Base-by-base conservation (phyloP, 2,888 invertebrate species). In the Eupithecia exiguata region DNA sequence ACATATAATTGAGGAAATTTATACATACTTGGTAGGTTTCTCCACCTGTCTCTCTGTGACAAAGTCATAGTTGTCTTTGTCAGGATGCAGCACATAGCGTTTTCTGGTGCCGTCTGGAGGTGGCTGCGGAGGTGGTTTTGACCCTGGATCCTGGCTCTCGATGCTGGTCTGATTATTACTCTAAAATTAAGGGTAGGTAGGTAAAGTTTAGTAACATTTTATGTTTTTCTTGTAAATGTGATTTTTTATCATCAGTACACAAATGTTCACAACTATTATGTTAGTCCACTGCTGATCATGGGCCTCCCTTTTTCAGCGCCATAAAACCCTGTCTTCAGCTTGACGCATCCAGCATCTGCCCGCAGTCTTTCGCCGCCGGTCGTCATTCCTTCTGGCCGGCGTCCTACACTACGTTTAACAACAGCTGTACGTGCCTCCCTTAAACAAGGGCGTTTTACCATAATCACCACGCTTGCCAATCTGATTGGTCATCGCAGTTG, bases 21-120 rank as follows among this genome's bases (percentile, higher is more conserved):
- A n/a, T 46, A 84, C 88, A 84, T 81, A 91, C 92, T 91, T 92
- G 18, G 92, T 92, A 25, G 92, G 91, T 78, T 89, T 92, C 0
- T 83, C 72, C 0, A 82, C 78, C 38, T 81, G 81, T 79, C 92
- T 83, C 1, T 88, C 82, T 0, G 90, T 85, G 0, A 88, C 85
- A 25, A 87, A 92, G 61, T 92, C 91, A 53, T 87, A 92, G 0
- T 82, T 81, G 18, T 91, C 91, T 62, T 92, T 92, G 9, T 88
- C 88, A 0, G 88, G 79, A 18, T 91, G 86, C 0, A 90, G 66
- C 0, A 85, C 83, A 70, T 84, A 92, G 79, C 88, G 89, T 9
- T 76, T 82, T 10, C 72, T 81, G 1, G 63, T 30, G 16, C 49
- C 77, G 0, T 84, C 84, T 16, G 89, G 89, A 0, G 88, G 88